Evolutionary conservation across 2,113 vertebrate genomes (phyloP), one percentile per base, ranked within the genome.

Genomic region (Puffinus mauretanicus): DNA sequence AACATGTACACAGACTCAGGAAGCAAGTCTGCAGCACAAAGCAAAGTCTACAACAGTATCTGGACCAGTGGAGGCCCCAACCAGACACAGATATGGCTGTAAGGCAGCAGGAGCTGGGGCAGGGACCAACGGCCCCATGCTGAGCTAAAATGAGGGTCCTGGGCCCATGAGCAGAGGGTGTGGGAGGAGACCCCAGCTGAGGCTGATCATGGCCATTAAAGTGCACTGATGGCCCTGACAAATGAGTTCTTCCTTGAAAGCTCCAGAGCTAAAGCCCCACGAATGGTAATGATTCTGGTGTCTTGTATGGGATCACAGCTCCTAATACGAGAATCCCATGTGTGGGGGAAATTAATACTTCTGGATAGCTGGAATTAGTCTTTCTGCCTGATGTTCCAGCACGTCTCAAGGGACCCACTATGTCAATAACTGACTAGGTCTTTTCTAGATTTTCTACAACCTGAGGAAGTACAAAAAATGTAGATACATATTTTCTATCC

Each of bases 1-100:
- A 82, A 0, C 0, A 2, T 2, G 0, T 14, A 47, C 26, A 54
- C 14, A 61, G 40, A 38, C 18, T 22, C 10, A 40, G 22, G 27
- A 86, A 55, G 9, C 62, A 55, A 73, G 22, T 26, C 75, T 30
- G 5, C 73, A 67, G 22, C 32, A 51, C 62, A 27, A 73, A 65
- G 5, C 38, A 64, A 82, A 27, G 6, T 20, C 66, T 66, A 2
- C 13, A 80, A n/a, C 34, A 61, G 32, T 25, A 71, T 26, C 66
- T 64, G 13, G 2, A 54, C 51, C 25, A 22, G 1, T 7, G 27
- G 19, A 16, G 4, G 79, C 9, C 2, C 61, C 57, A 84, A 2
- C 1, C 4, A 66, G 38, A 32, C 24, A 36, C 16, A 51, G 38
- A 19, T 2, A 8, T 1, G 0, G 2, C 46, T 75, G 12, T 29